Evolutionary conservation across 1,140 invertebrate genomes (phyloP).

Genomic region (Latrodectus geometricus): DNA sequence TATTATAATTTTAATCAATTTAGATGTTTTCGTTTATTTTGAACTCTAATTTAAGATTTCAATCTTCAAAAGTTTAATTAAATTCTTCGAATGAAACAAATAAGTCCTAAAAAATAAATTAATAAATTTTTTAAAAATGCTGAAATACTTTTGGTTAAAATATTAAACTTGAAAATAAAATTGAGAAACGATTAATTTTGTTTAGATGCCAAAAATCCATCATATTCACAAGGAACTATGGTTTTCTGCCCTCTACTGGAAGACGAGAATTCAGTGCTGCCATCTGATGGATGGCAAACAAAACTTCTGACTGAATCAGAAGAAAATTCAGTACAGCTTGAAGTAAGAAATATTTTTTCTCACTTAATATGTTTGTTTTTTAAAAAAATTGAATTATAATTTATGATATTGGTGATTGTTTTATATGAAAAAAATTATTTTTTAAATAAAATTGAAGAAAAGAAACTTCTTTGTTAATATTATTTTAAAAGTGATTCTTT

Average conservation of each 20-base stretch:
- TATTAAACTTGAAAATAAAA: no score
- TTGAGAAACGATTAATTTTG: constrained; percentile 17
- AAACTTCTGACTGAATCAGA: constrained; percentile 31
- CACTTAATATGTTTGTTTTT: not conserved
- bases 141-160: no score
- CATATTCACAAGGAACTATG: constrained; percentile 82
- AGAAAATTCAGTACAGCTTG: constrained; percentile 2
- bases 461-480: not conserved
- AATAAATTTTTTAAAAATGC: no score
- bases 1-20: no score
- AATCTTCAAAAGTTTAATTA: no score
- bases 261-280: constrained; percentile 34
- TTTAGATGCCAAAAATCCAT: constrained; percentile 80
- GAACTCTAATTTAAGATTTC: no score
- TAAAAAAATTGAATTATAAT: not conserved
- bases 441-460: not conserved
- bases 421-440: not conserved
- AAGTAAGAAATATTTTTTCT: constrained; percentile 4
- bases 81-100: no score
- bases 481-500: not conserved
- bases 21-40: no score
- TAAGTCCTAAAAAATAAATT: no score
- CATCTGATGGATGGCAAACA: constrained; percentile 59
- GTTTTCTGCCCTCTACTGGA: constrained; percentile 81
- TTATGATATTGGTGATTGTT: constrained; percentile 63